Evolutionary conservation across 2,113 vertebrate species (phyloP).

Genomic region (Gallinago jamesoni): DNA sequence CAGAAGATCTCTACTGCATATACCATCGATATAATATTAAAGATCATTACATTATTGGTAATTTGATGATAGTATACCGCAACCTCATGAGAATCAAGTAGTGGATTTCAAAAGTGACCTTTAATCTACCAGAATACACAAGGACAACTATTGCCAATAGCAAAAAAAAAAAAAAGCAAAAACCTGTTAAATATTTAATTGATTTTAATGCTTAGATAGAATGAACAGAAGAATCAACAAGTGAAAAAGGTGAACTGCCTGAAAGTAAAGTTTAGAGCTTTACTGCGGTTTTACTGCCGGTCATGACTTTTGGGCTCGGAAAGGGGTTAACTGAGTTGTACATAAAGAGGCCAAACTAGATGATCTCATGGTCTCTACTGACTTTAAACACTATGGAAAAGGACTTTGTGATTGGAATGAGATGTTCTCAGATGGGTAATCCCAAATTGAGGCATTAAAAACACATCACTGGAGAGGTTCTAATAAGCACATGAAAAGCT

Average conservation of each 20-base stretch:
- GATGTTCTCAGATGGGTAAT: conserved; percentile 49
- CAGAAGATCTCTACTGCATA: neutral
- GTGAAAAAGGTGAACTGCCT: neutral
- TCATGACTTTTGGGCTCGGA: neutral
- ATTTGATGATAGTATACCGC: neutral
- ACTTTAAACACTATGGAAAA: conserved; percentile 47
- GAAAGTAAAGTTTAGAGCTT: neutral
- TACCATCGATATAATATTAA: neutral
- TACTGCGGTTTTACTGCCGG: neutral
- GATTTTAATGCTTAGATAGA: neutral
- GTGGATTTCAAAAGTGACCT: neutral
- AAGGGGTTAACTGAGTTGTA: conserved; percentile 28
- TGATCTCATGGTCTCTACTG: conserved; percentile 61
- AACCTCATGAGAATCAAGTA: neutral
- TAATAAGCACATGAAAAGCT: conserved; percentile 14
- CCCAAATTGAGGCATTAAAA: conserved; percentile 46
- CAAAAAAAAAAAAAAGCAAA: too few species aligned
- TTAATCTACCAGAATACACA: neutral
- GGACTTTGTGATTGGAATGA: conserved; percentile 39
- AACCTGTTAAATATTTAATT: neutral
- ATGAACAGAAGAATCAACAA: neutral
- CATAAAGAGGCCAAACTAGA: neutral
- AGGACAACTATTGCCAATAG: neutral
- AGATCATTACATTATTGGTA: neutral
- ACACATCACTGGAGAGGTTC: neutral